Base-by-base conservation (phyloP, 2,797 vertebrate species). In the Mastacembelus armatus region DNA sequence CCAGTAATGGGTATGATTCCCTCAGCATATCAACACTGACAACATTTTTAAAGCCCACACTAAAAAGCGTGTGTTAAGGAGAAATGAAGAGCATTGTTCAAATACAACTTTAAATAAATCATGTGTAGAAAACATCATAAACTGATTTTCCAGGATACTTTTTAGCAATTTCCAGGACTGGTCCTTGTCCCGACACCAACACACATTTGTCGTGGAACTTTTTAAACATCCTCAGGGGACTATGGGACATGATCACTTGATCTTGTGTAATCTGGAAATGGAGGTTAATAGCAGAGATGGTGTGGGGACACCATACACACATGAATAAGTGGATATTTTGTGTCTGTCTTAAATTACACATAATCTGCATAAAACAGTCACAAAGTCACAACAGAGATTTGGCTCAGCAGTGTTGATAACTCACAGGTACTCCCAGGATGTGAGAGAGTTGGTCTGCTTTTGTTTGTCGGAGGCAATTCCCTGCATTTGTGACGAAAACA, bases 401-500 rank as follows among this genome's bases (percentile, higher is more conserved):
- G 7, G 43, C 6, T 7, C 14, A 16, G 5, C 15, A 15, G 18
- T 24, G n/a, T 3, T 18, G 10, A 18, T 16, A 93, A 95, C 96
- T 95, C 83, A 97, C 96, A 12, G 94, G 92, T 22, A 98, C 94
- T 59, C 94, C 96, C 74, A 98, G 91, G 3, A 98, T 90, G 58
- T 95, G 92, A 24, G 96, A 95, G 61, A 98, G 84, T 87, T 97
- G 96, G 73, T 95, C 95, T 0, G 96, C 96, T 88, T 98, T 98
- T 7, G 91, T 92, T 85, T 98, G 96, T 48, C 95, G 89, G 58
- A 96, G 94, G 85, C 95, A 96, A 59, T 97, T 96, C 68, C 96
- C 96, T n/a, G 96, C 96, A 10, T 97, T 98, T 18, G 96, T 98
- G 71, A 98, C 96, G 77, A 98, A 98, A 3, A 97, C 95, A 3